phyloP scores from a whole-genome alignment of 2,888 invertebrate species.

The Sepiola atlantica region DNA sequence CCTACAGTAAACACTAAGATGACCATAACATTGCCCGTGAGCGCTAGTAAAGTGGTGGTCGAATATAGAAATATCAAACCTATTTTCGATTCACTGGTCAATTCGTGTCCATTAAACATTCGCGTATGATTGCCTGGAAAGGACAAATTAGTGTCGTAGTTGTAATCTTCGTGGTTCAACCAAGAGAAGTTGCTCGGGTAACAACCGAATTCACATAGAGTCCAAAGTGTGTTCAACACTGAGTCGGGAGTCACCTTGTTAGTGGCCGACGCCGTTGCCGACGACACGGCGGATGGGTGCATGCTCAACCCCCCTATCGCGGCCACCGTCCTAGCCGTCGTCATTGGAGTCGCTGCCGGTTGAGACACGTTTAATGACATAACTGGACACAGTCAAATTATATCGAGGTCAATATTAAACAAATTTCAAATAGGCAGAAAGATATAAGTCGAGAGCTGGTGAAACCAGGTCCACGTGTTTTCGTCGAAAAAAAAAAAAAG shows the following conservation, averaged over 20 bases:
- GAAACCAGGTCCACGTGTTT: neutral
- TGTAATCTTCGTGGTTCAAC: neutral
- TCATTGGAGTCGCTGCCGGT: neutral
- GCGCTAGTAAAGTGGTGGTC: conserved; percentile 75
- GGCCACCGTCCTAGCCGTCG: neutral
- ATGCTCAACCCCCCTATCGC: neutral
- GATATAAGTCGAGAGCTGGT: neutral
- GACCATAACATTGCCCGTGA: conserved; percentile 76
- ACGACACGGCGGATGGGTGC: neutral
- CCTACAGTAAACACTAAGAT: conserved; percentile 76
- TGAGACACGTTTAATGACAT: neutral
- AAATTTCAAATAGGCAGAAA: neutral
- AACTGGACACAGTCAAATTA: neutral
- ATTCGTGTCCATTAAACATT: neutral
- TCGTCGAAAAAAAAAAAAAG: neutral
- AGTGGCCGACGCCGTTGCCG: neutral
- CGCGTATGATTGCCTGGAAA: neutral
- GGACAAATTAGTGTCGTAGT: neutral
- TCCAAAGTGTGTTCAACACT: neutral
- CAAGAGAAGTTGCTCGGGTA: conserved; percentile 34
- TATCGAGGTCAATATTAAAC: neutral
- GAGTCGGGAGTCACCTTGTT: neutral
- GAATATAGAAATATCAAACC: conserved; percentile 74
- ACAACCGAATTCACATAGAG: neutral
- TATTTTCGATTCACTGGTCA: conserved; percentile 55